These are phyloP conservation scores for Alauda arvensis DNA, from an alignment of 2,797 vertebrate genomes.

Conservation along the genomic window DNA sequence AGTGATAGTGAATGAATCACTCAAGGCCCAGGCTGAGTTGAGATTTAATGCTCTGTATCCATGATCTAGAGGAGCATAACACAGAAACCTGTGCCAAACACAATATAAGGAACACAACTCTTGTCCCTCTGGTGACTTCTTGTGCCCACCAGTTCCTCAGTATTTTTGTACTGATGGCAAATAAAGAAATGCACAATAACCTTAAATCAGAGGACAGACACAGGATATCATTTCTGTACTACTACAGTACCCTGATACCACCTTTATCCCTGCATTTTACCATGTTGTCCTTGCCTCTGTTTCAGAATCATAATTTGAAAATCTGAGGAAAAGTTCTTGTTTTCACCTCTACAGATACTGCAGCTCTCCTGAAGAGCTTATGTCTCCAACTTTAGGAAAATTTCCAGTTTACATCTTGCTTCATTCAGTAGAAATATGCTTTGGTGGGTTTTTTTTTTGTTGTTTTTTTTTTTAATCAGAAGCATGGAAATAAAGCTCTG, in stretches of 20 bases:
- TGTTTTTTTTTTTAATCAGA: neutral
- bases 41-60: neutral
- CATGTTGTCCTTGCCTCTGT: neutral
- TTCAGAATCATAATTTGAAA: neutral
- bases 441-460: too few species aligned
- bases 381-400: neutral
- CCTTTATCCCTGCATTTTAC: neutral
- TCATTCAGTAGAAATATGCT: neutral
- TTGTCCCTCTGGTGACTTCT: neutral
- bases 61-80: neutral
- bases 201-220: neutral
- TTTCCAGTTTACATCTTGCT: neutral
- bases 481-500: neutral
- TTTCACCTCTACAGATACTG: neutral
- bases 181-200: neutral
- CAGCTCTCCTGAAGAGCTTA: neutral
- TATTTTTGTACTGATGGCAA: neutral
- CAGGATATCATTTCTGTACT: neutral
- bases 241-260: neutral
- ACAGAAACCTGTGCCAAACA: neutral
- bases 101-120: neutral
- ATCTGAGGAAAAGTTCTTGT: neutral
- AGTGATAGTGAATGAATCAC: neutral
- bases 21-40: neutral
- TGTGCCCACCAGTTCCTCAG: neutral